Evolutionary conservation across 2,888 invertebrate species (phyloP).

Genomic region (Galerucella calmariensis): DNA sequence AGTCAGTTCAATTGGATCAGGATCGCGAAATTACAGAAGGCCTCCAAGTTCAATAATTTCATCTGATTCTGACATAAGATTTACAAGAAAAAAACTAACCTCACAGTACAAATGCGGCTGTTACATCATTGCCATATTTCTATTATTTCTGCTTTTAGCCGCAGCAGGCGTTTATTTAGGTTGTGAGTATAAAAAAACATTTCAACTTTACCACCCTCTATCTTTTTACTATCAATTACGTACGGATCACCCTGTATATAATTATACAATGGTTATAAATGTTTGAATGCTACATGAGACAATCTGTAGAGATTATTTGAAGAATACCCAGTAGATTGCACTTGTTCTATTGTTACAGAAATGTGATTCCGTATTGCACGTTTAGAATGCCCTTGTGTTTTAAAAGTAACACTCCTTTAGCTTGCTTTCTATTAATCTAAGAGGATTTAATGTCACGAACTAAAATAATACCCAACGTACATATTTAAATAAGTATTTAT

Average conservation of each 20-base stretch:
- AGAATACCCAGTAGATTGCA: neutral
- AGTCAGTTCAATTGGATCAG: slow-evolving; percentile 64
- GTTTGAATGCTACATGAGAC: neutral
- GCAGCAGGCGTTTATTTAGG: slow-evolving; percentile 74
- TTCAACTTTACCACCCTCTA: neutral
- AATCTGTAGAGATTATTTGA: neutral
- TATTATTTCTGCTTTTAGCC: slow-evolving; percentile 81
- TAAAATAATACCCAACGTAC: slow-evolving; percentile 2
- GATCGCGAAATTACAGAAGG: slow-evolving; percentile 66
- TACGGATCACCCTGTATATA: neutral
- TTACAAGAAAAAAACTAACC: slow-evolving; percentile 85
- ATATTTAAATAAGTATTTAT: no score
- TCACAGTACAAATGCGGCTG: slow-evolving; percentile 89
- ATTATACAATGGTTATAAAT: no score
- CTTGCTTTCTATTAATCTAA: slow-evolving; percentile 4
- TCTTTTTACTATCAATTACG: neutral
- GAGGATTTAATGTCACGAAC: slow-evolving; percentile 13
- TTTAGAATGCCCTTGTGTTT: neutral
- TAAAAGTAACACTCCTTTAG: slow-evolving; percentile 8
- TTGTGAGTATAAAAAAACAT: slow-evolving; percentile 67
- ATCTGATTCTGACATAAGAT: slow-evolving; percentile 89
- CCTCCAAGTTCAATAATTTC: slow-evolving; percentile 84
- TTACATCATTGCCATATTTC: slow-evolving; percentile 84
- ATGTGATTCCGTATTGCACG: neutral
- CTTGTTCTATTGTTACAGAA: neutral